Evolutionary conservation across 2,888 invertebrate genomes (phyloP), one percentile per base, ranked within the genome.

Genomic region (Oscheius sp.): DNA sequence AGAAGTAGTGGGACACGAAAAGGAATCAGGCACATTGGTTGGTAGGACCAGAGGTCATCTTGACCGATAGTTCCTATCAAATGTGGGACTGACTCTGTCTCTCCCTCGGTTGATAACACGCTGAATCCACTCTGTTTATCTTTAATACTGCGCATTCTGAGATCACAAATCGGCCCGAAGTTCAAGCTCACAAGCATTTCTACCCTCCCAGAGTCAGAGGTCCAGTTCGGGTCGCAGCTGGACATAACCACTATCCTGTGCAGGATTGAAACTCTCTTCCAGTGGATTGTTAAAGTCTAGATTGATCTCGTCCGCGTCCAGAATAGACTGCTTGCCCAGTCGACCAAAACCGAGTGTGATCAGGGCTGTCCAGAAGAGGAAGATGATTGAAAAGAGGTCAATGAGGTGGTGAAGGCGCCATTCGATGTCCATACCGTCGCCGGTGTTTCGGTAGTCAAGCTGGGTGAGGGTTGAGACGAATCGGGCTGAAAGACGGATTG

Each of bases 241-340:
- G 29, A 68, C 55, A 42, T 68, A 68, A 53, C 68, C 68, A 21
- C 13, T 35, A 7, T 68, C 51, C 10, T 55, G 21, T 21, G 21
- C 55, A 2, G 29, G 1, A 48, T n/a, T 13, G 21, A 32, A 32
- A 21, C 21, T 48, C 47, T 42, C 63, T 48, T 42, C 48, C 53
- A 72, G 33, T 2, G 71, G 71, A 50, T 72, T 72, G 35, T 72
- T 72, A 59, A 72, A 72, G 11, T 72, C 71, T n/a, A 72, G 57
- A 10, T 47, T 48, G 32, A 59, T 47, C 7, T 47, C 29, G 10
- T 60, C 71, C 42, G 50, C n/a, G 10, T 42, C 47, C 10, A 50
- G 60, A 7, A 72, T n/a, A 1, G 50, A 53, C n/a, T 37, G 32
- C 29, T 60, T 72, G 2, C 60, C 62, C 42, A 72, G 47, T 9